A percentile compares a stretch with the other conserved stretches of the same genome.
phyloP scores from a whole-genome alignment of 2,797 vertebrate species.

The Urocyon cinereoargenteus region DNA sequence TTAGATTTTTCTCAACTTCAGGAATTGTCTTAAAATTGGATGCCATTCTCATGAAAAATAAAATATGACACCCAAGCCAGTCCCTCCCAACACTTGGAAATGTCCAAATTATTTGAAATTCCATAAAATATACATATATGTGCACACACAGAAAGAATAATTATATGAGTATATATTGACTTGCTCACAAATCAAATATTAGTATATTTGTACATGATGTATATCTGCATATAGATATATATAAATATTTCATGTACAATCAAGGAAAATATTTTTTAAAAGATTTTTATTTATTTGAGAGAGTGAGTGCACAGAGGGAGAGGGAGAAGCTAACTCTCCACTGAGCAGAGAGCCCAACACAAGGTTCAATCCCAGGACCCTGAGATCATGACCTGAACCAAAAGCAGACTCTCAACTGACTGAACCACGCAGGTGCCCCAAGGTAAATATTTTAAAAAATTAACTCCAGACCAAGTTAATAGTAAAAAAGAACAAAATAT shows the following conservation, averaged over 20 bases:
- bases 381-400: background rate
- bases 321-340: background rate
- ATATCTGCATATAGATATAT: background rate
- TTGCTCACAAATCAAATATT: background rate
- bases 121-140: background rate
- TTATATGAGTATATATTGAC: background rate
- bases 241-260: background rate
- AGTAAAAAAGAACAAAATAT: background rate
- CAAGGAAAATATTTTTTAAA: background rate
- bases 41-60: background rate
- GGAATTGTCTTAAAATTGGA: constrained; percentile 27
- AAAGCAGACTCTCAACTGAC: background rate
- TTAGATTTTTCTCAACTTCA: background rate
- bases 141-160: background rate
- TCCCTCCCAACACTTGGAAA: background rate
- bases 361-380: background rate
- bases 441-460: background rate
- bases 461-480: background rate
- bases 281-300: background rate
- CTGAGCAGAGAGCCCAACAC: background rate
- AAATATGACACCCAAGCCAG: background rate
- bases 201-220: background rate
- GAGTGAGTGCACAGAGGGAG: background rate
- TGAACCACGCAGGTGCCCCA: background rate
- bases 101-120: background rate